Percentiles rank a stretch among this genome's conserved stretches.
phyloP scores from a whole-genome alignment of 30 jellyfish, hydroid and myxozoan species.

The Turritopsis dohrnii region DNA sequence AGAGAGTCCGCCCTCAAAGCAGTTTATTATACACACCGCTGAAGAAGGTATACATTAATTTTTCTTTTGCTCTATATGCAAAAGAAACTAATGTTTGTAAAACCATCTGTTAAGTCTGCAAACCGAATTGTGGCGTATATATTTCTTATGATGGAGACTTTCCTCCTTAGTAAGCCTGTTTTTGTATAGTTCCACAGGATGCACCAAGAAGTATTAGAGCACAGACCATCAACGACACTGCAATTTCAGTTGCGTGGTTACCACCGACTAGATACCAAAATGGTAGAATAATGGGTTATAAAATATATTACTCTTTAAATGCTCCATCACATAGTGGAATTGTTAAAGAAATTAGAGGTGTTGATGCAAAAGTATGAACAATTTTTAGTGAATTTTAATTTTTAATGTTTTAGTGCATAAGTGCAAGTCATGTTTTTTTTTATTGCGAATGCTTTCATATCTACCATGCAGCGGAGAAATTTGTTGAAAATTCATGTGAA shows the following conservation, averaged over 20 bases:
- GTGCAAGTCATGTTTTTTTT: background rate
- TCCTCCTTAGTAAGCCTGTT: background rate
- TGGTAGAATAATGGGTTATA: conserved; percentile 91
- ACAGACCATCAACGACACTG: conserved; percentile 67
- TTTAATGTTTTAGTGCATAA: background rate
- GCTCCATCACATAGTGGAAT: background rate
- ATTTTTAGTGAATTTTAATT: no score
- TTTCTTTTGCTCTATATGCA: background rate
- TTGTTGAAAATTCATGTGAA: no score
- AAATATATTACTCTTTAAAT: conserved; percentile 44
- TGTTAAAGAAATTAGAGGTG: background rate
- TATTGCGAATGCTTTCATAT: background rate
- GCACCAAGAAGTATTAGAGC: conserved; percentile 89
- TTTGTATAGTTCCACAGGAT: conserved; percentile 77
- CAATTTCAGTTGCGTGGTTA: conserved; percentile 84
- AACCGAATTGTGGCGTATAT: no score
- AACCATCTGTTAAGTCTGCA: no score
- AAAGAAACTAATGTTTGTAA: background rate
- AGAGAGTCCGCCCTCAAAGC: conserved; percentile 85
- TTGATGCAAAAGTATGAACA: background rate
- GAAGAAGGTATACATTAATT: conserved; percentile 81
- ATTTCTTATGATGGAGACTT: background rate
- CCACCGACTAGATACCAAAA: conserved; percentile 52
- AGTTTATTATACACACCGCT: conserved; percentile 69
- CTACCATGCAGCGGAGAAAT: background rate